phyloP scores from a whole-genome alignment of 2,797 vertebrate species.

The Pteropus rufus region DNA sequence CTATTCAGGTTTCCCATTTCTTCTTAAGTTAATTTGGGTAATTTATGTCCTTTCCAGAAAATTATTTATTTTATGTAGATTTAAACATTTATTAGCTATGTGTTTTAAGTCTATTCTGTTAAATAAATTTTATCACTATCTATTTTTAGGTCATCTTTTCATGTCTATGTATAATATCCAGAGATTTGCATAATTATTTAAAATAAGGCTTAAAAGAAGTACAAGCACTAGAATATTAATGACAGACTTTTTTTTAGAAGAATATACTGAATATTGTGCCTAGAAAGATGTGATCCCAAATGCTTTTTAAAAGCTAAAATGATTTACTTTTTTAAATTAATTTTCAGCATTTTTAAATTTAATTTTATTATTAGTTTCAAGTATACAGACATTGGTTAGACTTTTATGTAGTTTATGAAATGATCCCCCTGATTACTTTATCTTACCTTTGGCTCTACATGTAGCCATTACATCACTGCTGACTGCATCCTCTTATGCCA shows the following conservation, averaged over 20 bases:
- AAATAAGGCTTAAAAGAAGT: background rate
- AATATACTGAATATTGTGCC: background rate
- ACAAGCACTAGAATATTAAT: background rate
- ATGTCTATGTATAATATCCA: background rate
- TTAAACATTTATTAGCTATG: background rate
- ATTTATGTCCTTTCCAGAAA: slow-evolving; percentile 6
- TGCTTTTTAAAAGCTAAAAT: background rate
- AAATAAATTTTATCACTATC: background rate
- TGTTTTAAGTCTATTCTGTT: background rate
- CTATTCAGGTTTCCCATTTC: background rate
- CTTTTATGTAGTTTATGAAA: too few relatives aligned
- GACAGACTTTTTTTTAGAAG: background rate
- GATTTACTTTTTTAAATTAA: background rate
- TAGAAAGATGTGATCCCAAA: background rate
- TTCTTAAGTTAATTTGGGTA: background rate
- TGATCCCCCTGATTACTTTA: too few relatives aligned
- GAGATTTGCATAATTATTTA: background rate
- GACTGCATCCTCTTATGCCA: too few relatives aligned
- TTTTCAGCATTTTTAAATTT: too few relatives aligned
- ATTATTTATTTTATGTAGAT: slow-evolving; percentile 17
- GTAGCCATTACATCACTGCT: too few relatives aligned
- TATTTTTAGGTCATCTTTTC: background rate
- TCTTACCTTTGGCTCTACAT: too few relatives aligned
- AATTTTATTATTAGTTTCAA: too few relatives aligned
- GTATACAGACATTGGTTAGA: too few relatives aligned